Conservation (phyloP, 1,140 invertebrate species). For the Bombus superbus region DNA sequence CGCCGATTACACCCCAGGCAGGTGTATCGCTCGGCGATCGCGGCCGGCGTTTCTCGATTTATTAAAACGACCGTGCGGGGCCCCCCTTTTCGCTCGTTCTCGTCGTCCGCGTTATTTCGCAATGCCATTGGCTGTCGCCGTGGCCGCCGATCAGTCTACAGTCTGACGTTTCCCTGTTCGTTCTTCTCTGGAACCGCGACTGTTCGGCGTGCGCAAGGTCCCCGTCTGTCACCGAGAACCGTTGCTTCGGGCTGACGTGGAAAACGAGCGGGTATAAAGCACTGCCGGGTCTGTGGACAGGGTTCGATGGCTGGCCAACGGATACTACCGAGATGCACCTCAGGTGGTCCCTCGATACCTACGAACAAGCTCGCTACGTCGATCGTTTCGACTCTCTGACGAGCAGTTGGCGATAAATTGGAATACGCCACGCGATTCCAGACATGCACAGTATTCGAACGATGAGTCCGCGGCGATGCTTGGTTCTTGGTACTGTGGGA, state of each 20-base stretch:
- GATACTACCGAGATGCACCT: constrained; percentile 54
- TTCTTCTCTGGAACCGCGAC: neutral
- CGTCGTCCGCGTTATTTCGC: constrained; percentile 5
- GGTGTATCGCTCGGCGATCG: constrained; percentile 6
- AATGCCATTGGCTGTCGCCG: constrained; percentile 10
- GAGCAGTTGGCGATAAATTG: constrained; percentile 74
- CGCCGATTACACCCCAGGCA: neutral
- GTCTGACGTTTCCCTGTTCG: constrained; percentile 35
- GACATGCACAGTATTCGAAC: neutral
- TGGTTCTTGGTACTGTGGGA: constrained; percentile 3
- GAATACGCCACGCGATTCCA: constrained; percentile 68
- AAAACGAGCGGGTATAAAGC: constrained; percentile 66
- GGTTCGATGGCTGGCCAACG: constrained; percentile 27
- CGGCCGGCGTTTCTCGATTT: neutral
- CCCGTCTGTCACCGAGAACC: constrained; percentile 45
- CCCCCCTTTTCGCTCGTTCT: neutral
- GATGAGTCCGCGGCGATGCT: constrained; percentile 18
- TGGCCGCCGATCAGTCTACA: constrained; percentile 37
- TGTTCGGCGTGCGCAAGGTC: neutral
- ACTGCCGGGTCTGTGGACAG: constrained; percentile 35
- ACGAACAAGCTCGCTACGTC: constrained; percentile 25
- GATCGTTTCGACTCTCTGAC: constrained; percentile 52
- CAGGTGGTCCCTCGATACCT: constrained; percentile 68
- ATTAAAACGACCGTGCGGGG: neutral
- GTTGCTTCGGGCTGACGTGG: constrained; percentile 42